Base-by-base conservation (phyloP, 2,113 vertebrate species). In the Acrocephalus arundinaceus region DNA sequence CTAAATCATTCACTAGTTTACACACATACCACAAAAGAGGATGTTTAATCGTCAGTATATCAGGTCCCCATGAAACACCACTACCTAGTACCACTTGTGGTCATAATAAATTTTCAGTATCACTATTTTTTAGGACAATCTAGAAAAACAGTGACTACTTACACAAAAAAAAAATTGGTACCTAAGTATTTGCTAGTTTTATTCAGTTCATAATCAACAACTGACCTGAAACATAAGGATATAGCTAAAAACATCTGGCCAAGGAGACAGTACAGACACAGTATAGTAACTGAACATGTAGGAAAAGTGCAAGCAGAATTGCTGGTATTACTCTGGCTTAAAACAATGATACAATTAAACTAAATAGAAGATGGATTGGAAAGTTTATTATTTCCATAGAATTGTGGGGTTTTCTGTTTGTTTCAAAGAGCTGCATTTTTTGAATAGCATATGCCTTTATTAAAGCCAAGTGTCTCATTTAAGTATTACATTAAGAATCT, bases 1-100 rank as follows among this genome's bases (percentile, higher is more conserved):
- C 98, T 92, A 99, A 97, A 83, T 98, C 97, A 82, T 98, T 98
- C 93, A 98, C 99, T 99, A 52, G 93, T 92, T 94, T 54, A 58
- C 18, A 77, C 10, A 86, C 25, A 87, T 16, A 87, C 28, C 55
- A 92, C 83, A 84, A 20, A 83, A 71, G 11, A 89, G 74, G 77
- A 66, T 28, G 7, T 31, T 93, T 85, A 35, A 61, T 59, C 19
- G 67, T 54, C 54, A 71, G 13, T 30, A 85, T n/a, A 37, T 54
- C 43, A 25, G 11, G 23, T 82, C 41, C 79, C 85, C 49, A 80
- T 20, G 15, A 16, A 68, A 85, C 35, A 65, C 27, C 1, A 4
- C 45, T 57, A 27, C 17, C 54, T 68, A 35, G 13, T 8, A 66
- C 45, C 31, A 74, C 5, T 67, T 61, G 7, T 30, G 19, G 15